Evolutionary conservation across 2,888 invertebrate species (phyloP).

Genomic region (Andrena praecox): DNA sequence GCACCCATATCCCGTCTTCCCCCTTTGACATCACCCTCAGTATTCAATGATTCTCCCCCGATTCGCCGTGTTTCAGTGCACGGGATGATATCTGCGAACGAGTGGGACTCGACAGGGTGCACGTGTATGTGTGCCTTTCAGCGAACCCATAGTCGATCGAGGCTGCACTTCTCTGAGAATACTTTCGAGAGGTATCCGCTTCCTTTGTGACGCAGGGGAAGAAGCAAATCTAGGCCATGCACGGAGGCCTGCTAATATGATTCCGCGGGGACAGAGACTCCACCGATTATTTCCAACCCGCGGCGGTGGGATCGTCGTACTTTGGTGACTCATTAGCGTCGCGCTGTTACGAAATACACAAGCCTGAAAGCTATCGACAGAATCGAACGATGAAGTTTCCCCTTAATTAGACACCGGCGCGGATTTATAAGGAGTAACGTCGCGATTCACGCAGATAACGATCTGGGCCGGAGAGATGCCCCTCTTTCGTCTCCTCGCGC

Average conservation of each 20-base stretch:
- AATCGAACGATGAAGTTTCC: slow-evolving; percentile 7
- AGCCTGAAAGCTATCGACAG: slow-evolving; percentile 3
- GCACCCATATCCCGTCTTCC: background rate
- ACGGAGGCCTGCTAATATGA: background rate
- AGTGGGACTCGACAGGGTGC: background rate
- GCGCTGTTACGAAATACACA: background rate
- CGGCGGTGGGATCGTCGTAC: slow-evolving; percentile 8
- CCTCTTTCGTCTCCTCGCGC: background rate
- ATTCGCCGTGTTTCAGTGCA: background rate
- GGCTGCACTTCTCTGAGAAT: slow-evolving; percentile 13
- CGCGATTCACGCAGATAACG: background rate
- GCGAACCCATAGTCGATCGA: background rate
- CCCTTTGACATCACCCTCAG: background rate
- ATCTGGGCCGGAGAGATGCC: background rate
- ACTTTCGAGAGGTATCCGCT: slow-evolving; percentile 18
- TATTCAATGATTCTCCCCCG: background rate
- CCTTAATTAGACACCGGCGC: slow-evolving; percentile 25
- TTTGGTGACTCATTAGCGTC: slow-evolving; percentile 38
- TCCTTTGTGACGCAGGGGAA: slow-evolving; percentile 35
- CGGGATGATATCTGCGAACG: background rate
- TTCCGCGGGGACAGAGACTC: background rate
- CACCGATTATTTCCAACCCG: slow-evolving; percentile 36
- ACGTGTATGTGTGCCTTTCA: background rate
- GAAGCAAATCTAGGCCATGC: slow-evolving; percentile 29
- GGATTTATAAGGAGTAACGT: background rate